Conservation (phyloP, 2,113 vertebrate species). For the Bubo blakistoni region DNA sequence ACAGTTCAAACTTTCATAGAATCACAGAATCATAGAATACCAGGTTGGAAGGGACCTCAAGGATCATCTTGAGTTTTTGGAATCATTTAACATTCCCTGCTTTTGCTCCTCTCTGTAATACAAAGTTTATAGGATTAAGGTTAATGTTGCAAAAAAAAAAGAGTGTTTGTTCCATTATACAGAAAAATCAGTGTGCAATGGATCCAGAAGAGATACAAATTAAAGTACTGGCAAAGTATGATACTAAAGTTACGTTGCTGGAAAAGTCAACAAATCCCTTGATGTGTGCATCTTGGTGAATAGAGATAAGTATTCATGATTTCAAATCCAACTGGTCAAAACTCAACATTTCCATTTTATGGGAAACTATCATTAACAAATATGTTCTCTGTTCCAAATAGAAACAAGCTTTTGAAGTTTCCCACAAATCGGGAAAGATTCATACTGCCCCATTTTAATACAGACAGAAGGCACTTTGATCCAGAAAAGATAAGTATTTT, state of each 20-base stretch:
- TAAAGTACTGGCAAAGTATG: neutral
- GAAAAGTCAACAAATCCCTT: neutral
- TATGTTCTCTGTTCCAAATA: neutral
- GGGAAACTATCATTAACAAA: neutral
- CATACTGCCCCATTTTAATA: neutral
- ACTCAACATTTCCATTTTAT: neutral
- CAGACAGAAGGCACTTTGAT: neutral
- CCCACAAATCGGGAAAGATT: neutral
- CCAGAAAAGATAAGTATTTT: neutral
- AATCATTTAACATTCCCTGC: neutral
- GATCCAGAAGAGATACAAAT: neutral
- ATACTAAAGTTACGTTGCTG: neutral
- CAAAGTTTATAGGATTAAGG: neutral
- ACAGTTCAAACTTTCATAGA: neutral
- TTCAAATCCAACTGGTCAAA: neutral
- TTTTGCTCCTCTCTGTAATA: neutral
- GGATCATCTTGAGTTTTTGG: neutral
- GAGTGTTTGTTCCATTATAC: neutral
- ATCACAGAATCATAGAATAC: no score
- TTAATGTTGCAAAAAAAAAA: neutral
- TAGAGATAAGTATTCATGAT: neutral
- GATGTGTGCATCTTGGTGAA: neutral
- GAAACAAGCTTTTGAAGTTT: neutral
- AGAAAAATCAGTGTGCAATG: neutral
- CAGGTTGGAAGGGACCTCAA: no score